Evolutionary conservation across 2,888 invertebrate species (phyloP).

Genomic region (Ichneumon xanthorius): DNA sequence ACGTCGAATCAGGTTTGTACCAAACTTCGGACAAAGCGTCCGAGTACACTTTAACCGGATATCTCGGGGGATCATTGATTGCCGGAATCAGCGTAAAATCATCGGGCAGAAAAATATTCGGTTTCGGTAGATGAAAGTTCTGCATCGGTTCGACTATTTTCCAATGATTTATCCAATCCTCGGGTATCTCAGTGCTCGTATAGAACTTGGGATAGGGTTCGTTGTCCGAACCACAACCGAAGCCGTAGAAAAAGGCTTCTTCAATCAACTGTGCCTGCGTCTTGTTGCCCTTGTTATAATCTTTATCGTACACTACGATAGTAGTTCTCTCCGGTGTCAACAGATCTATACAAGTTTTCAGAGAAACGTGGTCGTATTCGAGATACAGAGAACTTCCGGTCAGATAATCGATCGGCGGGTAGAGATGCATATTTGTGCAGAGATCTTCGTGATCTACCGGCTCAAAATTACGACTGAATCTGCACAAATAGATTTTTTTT

Average conservation of each 20-base stretch:
- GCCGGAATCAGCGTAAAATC: conserved; percentile 88
- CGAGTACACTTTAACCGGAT: conserved; percentile 87
- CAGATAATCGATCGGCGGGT: conserved; percentile 91
- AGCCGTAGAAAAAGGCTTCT: background rate
- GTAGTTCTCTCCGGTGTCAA: conserved; percentile 89
- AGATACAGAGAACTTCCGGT: conserved; percentile 91
- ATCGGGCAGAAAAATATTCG: conserved; percentile 90
- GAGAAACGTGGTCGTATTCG: conserved; percentile 91
- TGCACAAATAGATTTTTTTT: background rate
- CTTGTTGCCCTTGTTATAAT: conserved; percentile 77
- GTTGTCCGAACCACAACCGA: conserved; percentile 86
- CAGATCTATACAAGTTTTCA: conserved; percentile 87
- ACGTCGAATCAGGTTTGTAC: conserved; percentile 94
- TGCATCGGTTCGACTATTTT: conserved; percentile 86
- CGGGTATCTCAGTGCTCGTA: conserved; percentile 88
- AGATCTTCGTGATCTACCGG: conserved; percentile 87
- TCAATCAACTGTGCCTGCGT: background rate
- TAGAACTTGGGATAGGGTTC: conserved; percentile 95
- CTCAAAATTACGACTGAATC: background rate
- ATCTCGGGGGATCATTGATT: conserved; percentile 75
- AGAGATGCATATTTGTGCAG: conserved; percentile 92
- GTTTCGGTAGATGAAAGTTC: conserved; percentile 89
- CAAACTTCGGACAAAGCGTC: conserved; percentile 89
- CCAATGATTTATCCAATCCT: conserved; percentile 89
- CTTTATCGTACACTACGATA: conserved; percentile 88